Evolutionary conservation across 2,888 invertebrate genomes (phyloP).

Genomic region (Tetanocera ferruginea): DNA sequence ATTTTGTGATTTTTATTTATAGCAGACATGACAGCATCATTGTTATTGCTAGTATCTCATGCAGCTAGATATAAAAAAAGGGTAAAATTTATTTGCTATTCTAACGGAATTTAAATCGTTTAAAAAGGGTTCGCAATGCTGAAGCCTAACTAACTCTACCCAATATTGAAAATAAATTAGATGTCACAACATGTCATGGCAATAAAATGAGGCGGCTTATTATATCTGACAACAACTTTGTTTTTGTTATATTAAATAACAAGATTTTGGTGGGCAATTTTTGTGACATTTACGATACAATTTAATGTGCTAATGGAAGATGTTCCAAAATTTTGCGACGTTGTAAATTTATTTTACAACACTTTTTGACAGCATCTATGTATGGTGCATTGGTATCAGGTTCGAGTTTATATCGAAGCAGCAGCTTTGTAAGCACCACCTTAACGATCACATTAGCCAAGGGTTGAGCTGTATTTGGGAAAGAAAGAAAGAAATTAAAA

Average conservation of each 20-base stretch:
- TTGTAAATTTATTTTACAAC: slow-evolving; percentile 15
- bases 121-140: not conserved
- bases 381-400: slow-evolving; percentile 37
- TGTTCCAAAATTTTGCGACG: slow-evolving; percentile 17
- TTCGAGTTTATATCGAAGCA: slow-evolving; percentile 60
- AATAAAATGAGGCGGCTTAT: slow-evolving; percentile 14
- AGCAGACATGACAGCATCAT: slow-evolving; percentile 8
- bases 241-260: not conserved
- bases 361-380: not conserved
- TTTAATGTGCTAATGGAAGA: not conserved
- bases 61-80: not conserved
- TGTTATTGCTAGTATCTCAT: not conserved
- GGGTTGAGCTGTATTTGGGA: slow-evolving; percentile 57
- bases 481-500: slow-evolving; percentile 17
- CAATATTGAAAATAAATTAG: slow-evolving; percentile 10
- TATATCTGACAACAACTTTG: slow-evolving; percentile 7
- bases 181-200: slow-evolving; percentile 11
- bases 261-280: not conserved
- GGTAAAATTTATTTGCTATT: not conserved
- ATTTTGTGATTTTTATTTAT: slow-evolving; percentile 33
- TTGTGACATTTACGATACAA: not conserved
- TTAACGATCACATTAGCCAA: slow-evolving; percentile 65
- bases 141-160: not conserved
- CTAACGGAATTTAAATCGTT: not conserved
- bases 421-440: slow-evolving; percentile 60